Base-by-base conservation (phyloP, 2,888 invertebrate species). In the Venusia cambrica region DNA sequence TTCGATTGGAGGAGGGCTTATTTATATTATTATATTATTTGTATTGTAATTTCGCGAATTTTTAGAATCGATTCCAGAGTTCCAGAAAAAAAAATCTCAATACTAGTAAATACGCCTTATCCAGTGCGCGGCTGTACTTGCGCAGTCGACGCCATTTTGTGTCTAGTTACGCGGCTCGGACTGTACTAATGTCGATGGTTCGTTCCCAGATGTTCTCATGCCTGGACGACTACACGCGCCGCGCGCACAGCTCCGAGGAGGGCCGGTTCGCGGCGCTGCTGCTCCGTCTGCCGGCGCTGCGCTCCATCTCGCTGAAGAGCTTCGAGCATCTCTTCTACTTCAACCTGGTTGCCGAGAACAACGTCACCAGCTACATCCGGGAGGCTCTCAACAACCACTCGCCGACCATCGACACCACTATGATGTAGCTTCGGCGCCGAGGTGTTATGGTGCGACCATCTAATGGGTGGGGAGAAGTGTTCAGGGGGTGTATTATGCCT, bases 201-300 rank as follows among this genome's bases (percentile, higher is more conserved):
- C 19, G n/a, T 9, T 20, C 6, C 2, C 70, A 88, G 88, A 79
- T 95, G 51, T 99, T 98, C 76, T 94, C 96, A 2, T 94, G 97
- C 31, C 89, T 99, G 57, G 98, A 99, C 80, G 97, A 98, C 66
- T 98, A 99, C 87, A 96, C 96, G 47, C 92, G 96, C 45, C 90
- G 92, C 15, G 91, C 93, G 49, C 96, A 96, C 87, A 94, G 97
- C 12, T 92, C 94, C 11, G 98, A 99, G 66, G 94, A 97, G 18
- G 97, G 97, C 2, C 90, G 99, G 25, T 98, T 99, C 80, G 98
- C 99, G 16, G 97, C 99, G 73, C 88, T 99, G 5, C 88, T 99
- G 35, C 87, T 97, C 36, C 93, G 97, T 48, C 87, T 97, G 63
- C 97, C 97, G 3, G 95, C 97, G 10, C 89, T 97, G 24, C 91